Evolutionary conservation across 2,888 invertebrate species (phyloP), one percentile per base, ranked within the genome.

Genomic region (Marasmarcha lunaedactyla): DNA sequence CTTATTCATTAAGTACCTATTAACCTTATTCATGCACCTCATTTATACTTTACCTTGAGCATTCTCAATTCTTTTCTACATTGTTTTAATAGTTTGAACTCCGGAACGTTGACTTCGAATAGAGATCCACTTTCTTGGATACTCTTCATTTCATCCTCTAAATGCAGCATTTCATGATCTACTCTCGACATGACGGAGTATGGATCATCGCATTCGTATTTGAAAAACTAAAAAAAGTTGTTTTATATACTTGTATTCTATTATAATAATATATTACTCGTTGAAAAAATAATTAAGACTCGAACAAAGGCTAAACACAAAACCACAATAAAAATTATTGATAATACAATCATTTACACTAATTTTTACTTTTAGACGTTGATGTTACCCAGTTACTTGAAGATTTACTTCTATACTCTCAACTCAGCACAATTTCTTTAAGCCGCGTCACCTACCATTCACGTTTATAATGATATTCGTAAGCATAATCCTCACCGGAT

Each of bases 31-130:
- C 5, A 5, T 25, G 5, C 25, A n/a, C 9, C 25, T 6, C 5
- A 25, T 25, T 5, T 6, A 5, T 25, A 13, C 12, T 10, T 44
- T 61, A 92, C 92, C 88, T 95, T 95, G 1, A 94, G 69, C 90
- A 95, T 90, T 53, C 89, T 87, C 43, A 97, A 74, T 70, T 98
- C 98, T 61, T 93, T 93, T 47, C 97, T 87, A 59, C 97, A 97
- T 66, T 95, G 94, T 58, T 92, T 94, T 37, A 98, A 71, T 45
- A 94, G 86, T 62, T 97, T 97, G 63, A 97, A 98, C 65, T 98
- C 97, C 0, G 97, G 95, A 12, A 97, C 92, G 53, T 89, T 93
- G 1, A 98, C 97, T 84, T 98, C 98, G 76, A 98, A 98, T 34
- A 98, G 79, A 1, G 93, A 92, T 1, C 97, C 97, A 2, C 96